Percentiles rank a stretch among this genome's conserved stretches.
These are phyloP conservation scores for Columba livia DNA, from an alignment of 2,113 vertebrate genomes.

Conservation along the genomic window DNA sequence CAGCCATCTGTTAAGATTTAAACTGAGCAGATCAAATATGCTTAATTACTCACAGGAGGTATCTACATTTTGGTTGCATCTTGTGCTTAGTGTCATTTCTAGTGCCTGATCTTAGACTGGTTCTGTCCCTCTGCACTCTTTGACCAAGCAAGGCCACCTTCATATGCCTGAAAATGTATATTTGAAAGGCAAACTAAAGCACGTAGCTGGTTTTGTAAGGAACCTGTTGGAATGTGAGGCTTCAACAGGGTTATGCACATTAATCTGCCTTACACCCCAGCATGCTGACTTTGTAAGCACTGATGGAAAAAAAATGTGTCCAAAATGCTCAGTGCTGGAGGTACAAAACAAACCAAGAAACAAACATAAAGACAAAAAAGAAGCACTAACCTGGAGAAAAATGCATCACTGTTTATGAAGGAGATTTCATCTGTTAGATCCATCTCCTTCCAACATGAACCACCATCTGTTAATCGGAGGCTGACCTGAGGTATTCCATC, in stretches of 20 bases:
- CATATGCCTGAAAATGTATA: background rate
- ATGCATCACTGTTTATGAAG: constrained; percentile 3
- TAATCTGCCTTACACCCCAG: background rate
- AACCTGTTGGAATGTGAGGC: background rate
- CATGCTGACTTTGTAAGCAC: background rate
- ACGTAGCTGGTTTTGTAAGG: background rate
- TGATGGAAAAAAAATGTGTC: background rate
- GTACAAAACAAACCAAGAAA: background rate
- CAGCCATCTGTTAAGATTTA: background rate
- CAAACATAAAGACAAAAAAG: background rate
- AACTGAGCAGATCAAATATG: background rate
- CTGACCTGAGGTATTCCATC: constrained; percentile 49
- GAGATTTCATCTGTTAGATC: constrained; percentile 61
- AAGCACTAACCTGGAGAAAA: constrained; percentile 68
- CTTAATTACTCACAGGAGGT: background rate
- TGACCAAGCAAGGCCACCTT: background rate
- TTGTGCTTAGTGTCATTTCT: background rate
- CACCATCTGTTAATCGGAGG: background rate
- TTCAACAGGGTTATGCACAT: background rate
- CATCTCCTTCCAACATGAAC: constrained; percentile 23
- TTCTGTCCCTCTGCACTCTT: background rate
- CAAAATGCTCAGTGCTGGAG: background rate
- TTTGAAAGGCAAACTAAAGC: background rate
- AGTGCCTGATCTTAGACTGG: background rate
- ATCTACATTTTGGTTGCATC: background rate